Evolutionary conservation across 1,140 invertebrate genomes (phyloP), one percentile per base, ranked within the genome.

Genomic region (Apis laboriosa): DNA sequence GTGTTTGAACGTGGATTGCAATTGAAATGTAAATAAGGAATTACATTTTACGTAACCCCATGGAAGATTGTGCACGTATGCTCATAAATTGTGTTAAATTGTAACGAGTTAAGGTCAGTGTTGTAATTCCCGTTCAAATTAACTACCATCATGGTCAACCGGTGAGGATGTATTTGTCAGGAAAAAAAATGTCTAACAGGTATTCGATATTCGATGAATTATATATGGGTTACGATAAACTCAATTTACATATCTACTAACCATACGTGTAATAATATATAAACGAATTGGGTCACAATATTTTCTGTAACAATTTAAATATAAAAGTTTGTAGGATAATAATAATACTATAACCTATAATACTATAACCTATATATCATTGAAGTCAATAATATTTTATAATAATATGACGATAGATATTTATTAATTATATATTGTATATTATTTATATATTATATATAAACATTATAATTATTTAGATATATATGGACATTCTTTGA

Each of bases 1-100:
- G 21, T 17, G n/a, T 70, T 84, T 28, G 24, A 19, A 64, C 61
- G n/a, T 51, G 60, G 7, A 12, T 24, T n/a, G 51, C 58, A 56
- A n/a, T 80, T 58, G 58, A 24, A 87, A 80, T 80, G 71, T 87
- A 86, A 86, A 87, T 86, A 86, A 77, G 53, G n/a, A 87, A 61
- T 86, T 56, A 86, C 76, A 19, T 74, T 73, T 86, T 78, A 85
- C 58, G 79, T 83, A 85, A 85, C 70, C 11, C 34, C 55, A 9
- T 67, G 21, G 53, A 73, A 74, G 71, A 71, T 80, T 85, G 71
- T 63, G 58, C 58, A 72, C 64, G 60, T 80, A n/a, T 63, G 70
- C 34, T 56, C 21, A 28, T 63, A 66, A 67, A 72, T 81, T 58
- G 56, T 9, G 60, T 74, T 80, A 74, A 82, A 82, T 60, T 77